Evolutionary conservation across 2,113 vertebrate genomes (phyloP).

Genomic region (Dasyurus viverrinus): DNA sequence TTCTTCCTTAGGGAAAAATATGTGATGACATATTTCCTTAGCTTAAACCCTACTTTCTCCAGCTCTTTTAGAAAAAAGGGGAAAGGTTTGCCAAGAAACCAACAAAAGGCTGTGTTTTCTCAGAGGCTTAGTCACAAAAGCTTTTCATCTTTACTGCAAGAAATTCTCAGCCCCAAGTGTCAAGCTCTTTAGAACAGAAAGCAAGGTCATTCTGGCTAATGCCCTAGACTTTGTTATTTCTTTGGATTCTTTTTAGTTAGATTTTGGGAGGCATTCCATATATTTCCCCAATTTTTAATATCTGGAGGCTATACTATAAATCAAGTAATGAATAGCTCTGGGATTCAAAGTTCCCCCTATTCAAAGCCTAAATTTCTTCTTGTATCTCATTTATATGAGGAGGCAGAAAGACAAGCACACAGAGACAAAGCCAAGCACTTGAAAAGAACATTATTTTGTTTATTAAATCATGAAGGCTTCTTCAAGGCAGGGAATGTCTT

Average conservation of each 20-base stretch:
- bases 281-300: background rate
- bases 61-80: background rate
- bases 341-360: background rate
- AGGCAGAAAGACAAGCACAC: too few relatives aligned
- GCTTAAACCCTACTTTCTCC: background rate
- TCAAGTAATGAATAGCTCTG: background rate
- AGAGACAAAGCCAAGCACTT: too few relatives aligned
- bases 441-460: too few relatives aligned
- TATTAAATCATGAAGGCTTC: too few relatives aligned
- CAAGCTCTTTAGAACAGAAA: background rate
- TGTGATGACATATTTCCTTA: background rate
- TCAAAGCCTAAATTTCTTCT: background rate
- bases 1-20: background rate
- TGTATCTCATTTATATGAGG: too few relatives aligned
- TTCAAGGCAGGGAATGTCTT: too few relatives aligned
- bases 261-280: background rate
- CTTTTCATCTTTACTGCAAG: background rate
- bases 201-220: background rate
- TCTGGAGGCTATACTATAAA: background rate
- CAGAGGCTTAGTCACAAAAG: background rate
- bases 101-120: background rate
- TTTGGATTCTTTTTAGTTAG: background rate
- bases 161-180: background rate
- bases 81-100: background rate
- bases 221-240: background rate